Evolutionary conservation across 2,888 invertebrate genomes (phyloP).

Genomic region (Eledone cirrhosa): DNA sequence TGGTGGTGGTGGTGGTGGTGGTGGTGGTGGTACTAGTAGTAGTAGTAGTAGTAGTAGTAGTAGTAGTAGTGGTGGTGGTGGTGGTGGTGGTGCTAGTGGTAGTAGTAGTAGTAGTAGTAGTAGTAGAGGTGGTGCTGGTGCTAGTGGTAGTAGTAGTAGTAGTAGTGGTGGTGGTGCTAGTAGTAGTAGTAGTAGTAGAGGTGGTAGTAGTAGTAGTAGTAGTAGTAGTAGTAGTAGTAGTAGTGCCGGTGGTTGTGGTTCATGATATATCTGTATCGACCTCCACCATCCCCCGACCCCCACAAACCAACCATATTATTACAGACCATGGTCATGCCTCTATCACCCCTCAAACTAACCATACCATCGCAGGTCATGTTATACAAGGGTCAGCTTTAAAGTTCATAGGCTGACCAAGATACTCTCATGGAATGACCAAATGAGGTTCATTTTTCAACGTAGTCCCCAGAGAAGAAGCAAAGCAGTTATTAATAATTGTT

Average conservation of each 20-base stretch:
- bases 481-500: too few relatives aligned
- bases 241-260: too few relatives aligned
- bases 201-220: background rate
- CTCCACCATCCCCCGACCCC: background rate
- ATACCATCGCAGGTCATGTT: too few relatives aligned
- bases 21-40: conserved; percentile 9
- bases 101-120: background rate
- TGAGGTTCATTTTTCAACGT: too few relatives aligned
- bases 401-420: too few relatives aligned
- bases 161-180: background rate
- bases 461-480: too few relatives aligned
- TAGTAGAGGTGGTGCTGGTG: background rate
- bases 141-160: too few relatives aligned
- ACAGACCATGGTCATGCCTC: background rate
- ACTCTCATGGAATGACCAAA: too few relatives aligned
- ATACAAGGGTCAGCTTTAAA: too few relatives aligned
- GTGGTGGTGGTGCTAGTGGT: too few relatives aligned
- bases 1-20: background rate
- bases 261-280: background rate
- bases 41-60: background rate
- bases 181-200: background rate
- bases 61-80: too few relatives aligned
- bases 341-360: too few relatives aligned
- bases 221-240: background rate
- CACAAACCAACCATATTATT: background rate